Evolutionary conservation across 2,113 vertebrate species (phyloP), one percentile per base, ranked within the genome.

Genomic region (Phalacrocorax brasilianus): DNA sequence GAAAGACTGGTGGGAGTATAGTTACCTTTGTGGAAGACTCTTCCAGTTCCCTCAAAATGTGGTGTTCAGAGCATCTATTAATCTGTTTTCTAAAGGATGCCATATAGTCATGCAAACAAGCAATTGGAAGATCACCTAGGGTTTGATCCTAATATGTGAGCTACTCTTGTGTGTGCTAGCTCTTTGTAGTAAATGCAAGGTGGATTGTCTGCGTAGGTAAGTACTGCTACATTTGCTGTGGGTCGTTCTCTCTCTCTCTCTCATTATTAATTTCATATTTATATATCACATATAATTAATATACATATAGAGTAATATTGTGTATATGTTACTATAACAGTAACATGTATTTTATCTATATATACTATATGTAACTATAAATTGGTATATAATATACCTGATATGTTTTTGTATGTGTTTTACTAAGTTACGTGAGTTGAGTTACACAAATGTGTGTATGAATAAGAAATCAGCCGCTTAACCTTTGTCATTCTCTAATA

Each of bases 401-500:
- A 26, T 53, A 33, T 3, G 12, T 55, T 80, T 65, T 23, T 73
- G 13, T 63, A 14, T 52, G 23, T 5, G 1, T 65, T 61, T 45
- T 35, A 33, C 24, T 16, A 35, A 75, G 7, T 61, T 44, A 27
- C 4, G 6, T 35, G 40, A 83, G 10, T 9, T 47, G 27, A 61
- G 27, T 74, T 59, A 23, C 11, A 17, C 47, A 21, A 65, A 2
- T 23, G 9, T 13, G 45, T 73, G 14, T 11, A 6, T 47, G 63
- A 26, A 23, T 42, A 61, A 65, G n/a, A 61, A 68, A 89, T 63
- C 33, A 38, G 22, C 63, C 92, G 32, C 5, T 81, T 86, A 92
- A 42, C 24, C 24, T 68, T 32, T 91, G 45, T 66, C 44, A 12
- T 80, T 86, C 63, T 19, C 71, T 62, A 13, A 14, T 70, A 99